These are phyloP conservation scores for Matsumyia berberina DNA, from an alignment of 2,888 invertebrate species.

Conservation along the genomic window DNA sequence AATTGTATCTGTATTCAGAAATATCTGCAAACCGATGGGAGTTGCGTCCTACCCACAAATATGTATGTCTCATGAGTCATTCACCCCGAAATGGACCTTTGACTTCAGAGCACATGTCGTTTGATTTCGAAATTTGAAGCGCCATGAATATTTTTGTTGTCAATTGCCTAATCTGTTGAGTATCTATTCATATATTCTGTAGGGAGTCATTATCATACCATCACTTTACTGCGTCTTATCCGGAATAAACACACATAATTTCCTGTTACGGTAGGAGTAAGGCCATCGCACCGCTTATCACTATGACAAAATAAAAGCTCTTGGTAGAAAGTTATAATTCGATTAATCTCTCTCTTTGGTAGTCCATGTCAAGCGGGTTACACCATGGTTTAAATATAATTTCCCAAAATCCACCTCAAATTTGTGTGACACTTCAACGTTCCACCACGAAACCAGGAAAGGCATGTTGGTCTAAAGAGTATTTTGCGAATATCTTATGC, in stretches of 20 bases:
- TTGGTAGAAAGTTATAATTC: constrained; percentile 22
- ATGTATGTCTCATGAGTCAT: background rate
- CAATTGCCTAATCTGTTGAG: too few species aligned
- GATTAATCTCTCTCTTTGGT: constrained; percentile 22
- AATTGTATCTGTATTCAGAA: too few species aligned
- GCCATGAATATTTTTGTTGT: too few species aligned
- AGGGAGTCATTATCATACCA: too few species aligned
- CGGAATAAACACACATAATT: too few species aligned
- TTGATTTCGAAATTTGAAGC: constrained; percentile 2
- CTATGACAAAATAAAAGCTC: background rate
- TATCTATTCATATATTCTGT: too few species aligned
- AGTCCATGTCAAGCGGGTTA: background rate
- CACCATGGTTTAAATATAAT: constrained; percentile 5
- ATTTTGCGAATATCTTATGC: constrained; percentile 25
- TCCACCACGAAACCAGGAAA: background rate
- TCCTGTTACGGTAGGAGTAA: too few species aligned
- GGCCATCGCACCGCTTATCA: too few species aligned
- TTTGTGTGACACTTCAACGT: background rate
- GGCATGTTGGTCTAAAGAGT: background rate
- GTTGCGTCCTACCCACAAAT: background rate
- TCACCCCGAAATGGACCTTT: background rate
- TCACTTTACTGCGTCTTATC: too few species aligned
- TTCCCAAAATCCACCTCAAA: constrained; percentile 2
- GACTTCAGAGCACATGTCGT: background rate
- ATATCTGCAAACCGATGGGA: too few species aligned